A percentile compares a stretch with the other conserved stretches of the same genome.
Evolutionary conservation across 2,113 vertebrate genomes (phyloP).

Genomic region (Rattus rattus): DNA sequence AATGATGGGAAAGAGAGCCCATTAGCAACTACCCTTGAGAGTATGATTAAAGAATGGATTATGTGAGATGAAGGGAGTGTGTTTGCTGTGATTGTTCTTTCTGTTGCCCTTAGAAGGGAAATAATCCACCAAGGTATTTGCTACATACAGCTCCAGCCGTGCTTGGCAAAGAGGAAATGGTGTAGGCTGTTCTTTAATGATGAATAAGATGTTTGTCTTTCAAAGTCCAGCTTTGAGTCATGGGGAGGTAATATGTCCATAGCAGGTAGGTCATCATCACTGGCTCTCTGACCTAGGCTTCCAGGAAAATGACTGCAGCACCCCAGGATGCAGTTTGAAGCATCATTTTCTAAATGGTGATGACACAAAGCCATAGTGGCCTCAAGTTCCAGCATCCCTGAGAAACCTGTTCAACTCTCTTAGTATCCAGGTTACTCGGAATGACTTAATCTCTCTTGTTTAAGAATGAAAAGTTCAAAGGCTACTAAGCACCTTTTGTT

Average conservation of each 20-base stretch:
- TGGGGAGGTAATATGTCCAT: neutral
- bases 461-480: slow-evolving; percentile 15
- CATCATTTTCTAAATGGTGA: neutral
- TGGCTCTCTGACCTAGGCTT: neutral
- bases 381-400: neutral
- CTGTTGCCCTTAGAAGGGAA: slow-evolving; percentile 21
- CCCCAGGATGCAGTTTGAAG: neutral
- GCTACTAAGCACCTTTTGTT: neutral
- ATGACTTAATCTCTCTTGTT: neutral
- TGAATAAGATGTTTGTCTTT: neutral
- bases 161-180: neutral
- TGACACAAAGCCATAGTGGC: neutral
- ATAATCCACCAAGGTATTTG: neutral
- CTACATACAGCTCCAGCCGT: neutral
- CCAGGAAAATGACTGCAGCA: neutral
- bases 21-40: slow-evolving; percentile 1
- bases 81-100: neutral
- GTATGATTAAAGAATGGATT: neutral
- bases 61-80: neutral
- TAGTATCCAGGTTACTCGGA: neutral
- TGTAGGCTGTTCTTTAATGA: neutral
- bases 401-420: neutral
- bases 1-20: neutral
- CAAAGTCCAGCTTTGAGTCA: neutral
- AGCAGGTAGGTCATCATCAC: neutral